Percentiles rank a stretch among this genome's conserved stretches.
Evolutionary conservation across 1,140 invertebrate genomes (phyloP).

Genomic region (Sycobia sp.): DNA sequence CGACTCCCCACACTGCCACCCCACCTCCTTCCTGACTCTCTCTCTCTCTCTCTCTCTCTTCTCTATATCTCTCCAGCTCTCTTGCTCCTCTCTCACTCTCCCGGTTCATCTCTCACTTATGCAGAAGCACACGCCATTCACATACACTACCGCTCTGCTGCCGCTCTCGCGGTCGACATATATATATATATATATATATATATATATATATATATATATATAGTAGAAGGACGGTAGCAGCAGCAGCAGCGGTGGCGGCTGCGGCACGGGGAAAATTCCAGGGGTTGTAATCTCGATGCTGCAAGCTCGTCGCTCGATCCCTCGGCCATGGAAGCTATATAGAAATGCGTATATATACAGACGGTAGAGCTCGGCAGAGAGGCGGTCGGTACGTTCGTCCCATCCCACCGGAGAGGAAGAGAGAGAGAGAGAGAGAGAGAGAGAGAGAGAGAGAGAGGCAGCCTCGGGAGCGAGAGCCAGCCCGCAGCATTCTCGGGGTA

Average conservation of each 20-base stretch:
- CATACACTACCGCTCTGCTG: not conserved
- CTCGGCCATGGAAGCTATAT: no score
- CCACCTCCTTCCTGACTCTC: no score
- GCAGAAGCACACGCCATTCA: constrained; percentile 22
- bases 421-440: no score
- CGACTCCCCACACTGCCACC: constrained; percentile 3
- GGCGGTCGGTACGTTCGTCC: constrained; percentile 12
- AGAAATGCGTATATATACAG: constrained; percentile 6
- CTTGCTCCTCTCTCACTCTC: constrained; percentile 24
- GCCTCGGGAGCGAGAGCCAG: no score
- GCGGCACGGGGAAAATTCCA: constrained; percentile 15
- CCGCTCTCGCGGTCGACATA: no score
- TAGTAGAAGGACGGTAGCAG: no score
- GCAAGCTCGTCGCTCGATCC: constrained; percentile 12
- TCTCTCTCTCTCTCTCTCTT: constrained; percentile 19
- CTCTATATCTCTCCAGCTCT: constrained; percentile 11
- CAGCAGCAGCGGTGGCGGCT: not conserved
- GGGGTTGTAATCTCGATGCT: constrained; percentile 18
- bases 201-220: not conserved
- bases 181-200: no score
- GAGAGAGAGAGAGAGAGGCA: no score
- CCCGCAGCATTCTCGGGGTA: not conserved
- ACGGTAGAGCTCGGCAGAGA: not conserved
- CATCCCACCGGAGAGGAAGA: constrained; percentile 2
- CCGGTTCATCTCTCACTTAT: constrained; percentile 35